These are phyloP conservation scores for Alectura lathami DNA, from an alignment of 2,113 vertebrate genomes.

Conservation along the genomic window DNA sequence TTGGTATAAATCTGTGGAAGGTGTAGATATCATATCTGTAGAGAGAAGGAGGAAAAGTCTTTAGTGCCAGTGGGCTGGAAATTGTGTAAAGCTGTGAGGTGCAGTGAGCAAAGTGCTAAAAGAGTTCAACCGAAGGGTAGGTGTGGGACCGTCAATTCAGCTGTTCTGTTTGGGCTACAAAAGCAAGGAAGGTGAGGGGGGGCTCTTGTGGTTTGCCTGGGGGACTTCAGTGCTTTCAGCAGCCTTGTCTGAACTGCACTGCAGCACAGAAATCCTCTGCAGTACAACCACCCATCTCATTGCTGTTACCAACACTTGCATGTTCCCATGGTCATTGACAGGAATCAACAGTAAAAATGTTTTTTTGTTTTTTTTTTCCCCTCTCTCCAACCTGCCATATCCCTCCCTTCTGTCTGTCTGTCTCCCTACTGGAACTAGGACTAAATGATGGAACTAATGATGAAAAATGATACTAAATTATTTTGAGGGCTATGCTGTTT, in stretches of 20 bases:
- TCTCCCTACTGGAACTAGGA: accelerated
- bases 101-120: not conserved
- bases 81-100: accelerated
- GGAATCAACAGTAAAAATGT: not conserved
- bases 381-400: not conserved
- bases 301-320: accelerated
- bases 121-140: not conserved
- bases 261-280: not conserved
- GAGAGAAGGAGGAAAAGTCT: not conserved
- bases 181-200: not conserved
- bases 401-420: not conserved
- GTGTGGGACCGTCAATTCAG: not conserved
- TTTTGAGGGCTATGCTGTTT: not conserved
- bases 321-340: not conserved
- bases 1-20: not conserved
- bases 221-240: not conserved
- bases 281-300: not conserved
- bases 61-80: not conserved
- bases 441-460: not conserved
- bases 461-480: not conserved
- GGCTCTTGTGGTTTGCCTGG: not conserved
- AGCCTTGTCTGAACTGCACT: not conserved
- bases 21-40: not conserved
- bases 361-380: not conserved
- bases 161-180: not conserved